phyloP scores from a whole-genome alignment of 1,140 invertebrate species.

The Bombus vancouverensis region DNA sequence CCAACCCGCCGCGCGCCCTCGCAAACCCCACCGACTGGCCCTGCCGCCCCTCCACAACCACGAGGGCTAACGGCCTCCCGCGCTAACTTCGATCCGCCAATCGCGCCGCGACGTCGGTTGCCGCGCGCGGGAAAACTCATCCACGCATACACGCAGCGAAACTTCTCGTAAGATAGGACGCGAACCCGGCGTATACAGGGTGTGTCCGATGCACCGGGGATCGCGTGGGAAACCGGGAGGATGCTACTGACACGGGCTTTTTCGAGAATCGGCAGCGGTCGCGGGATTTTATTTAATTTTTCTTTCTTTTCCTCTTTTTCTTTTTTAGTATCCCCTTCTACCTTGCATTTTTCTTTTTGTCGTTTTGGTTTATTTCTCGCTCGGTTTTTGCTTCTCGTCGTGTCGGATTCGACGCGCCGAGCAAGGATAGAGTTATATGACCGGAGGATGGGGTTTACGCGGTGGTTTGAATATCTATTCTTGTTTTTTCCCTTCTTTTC shows the following conservation, averaged over 20 bases:
- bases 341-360: neutral
- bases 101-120: slow-evolving; percentile 59
- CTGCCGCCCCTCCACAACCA: slow-evolving; percentile 40
- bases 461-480: slow-evolving; percentile 13
- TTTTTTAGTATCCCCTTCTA: neutral
- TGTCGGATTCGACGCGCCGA: neutral
- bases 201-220: slow-evolving; percentile 43
- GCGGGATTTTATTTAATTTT: neutral
- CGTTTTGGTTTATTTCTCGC: no score
- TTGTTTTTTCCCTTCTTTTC: neutral
- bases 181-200: slow-evolving; percentile 42
- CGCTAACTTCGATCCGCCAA: slow-evolving; percentile 69
- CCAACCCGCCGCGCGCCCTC: neutral
- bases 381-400: neutral
- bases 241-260: slow-evolving; percentile 12
- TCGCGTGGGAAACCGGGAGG: slow-evolving; percentile 32
- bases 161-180: slow-evolving; percentile 27
- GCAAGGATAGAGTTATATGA: neutral
- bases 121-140: slow-evolving; percentile 75
- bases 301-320: no score
- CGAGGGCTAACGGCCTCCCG: slow-evolving; percentile 68
- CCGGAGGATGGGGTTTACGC: neutral
- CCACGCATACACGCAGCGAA: slow-evolving; percentile 58
- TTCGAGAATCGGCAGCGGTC: neutral
- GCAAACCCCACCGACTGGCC: neutral